Conservation (phyloP, 2,797 vertebrate species). For the Syndactyla subalaris region DNA sequence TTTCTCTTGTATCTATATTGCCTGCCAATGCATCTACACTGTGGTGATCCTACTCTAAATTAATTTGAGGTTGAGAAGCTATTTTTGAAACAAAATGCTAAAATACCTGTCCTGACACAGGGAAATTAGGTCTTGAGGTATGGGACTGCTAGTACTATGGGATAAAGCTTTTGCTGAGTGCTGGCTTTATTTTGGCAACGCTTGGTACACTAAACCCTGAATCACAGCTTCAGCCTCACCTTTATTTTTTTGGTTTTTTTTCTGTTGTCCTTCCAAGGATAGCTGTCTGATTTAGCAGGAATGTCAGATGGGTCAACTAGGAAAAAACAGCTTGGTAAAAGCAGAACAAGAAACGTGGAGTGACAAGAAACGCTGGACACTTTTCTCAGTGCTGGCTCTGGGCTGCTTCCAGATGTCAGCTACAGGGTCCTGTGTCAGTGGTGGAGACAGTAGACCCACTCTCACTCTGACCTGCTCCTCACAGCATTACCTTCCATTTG, state of each 20-base stretch:
- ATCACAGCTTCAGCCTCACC: not conserved
- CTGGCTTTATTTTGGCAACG: not conserved
- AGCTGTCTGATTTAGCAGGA: not conserved
- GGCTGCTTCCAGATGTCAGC: not conserved
- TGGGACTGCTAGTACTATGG: not conserved
- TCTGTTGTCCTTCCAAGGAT: not conserved
- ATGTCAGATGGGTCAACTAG: not conserved
- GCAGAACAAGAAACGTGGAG: not conserved
- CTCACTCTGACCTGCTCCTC: not conserved
- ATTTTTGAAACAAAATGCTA: not conserved
- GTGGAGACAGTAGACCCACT: not conserved
- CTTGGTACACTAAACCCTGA: not conserved
- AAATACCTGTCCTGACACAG: not conserved
- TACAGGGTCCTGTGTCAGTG: not conserved
- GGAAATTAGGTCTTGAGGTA: not conserved
- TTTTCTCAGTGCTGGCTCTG: not conserved
- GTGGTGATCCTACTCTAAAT: not conserved
- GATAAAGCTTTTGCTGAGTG: not conserved
- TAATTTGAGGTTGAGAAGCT: not conserved
- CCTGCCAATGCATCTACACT: not conserved
- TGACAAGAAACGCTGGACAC: not conserved
- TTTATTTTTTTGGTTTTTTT: not conserved
- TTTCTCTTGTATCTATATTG: not conserved
- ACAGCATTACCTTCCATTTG: not conserved
- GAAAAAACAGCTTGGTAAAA: not conserved